A percentile compares a stretch with the other conserved stretches of the same genome.
phyloP scores from a whole-genome alignment of 2,888 invertebrate species.

The Clusia tigrina region DNA sequence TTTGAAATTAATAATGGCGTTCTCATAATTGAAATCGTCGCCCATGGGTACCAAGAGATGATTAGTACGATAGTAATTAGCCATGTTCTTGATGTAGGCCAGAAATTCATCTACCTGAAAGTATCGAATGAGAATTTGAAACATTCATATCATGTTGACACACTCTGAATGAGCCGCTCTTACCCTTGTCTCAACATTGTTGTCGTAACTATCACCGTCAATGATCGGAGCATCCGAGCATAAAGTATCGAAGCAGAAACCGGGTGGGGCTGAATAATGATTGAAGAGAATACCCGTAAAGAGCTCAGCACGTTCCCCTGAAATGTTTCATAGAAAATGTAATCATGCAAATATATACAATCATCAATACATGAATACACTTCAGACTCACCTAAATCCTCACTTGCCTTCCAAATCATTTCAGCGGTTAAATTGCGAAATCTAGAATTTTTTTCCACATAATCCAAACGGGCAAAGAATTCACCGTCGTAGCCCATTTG shows the following conservation, averaged over 20 bases:
- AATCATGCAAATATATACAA: neutral
- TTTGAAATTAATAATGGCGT: slow-evolving; percentile 77
- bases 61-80: slow-evolving; percentile 70
- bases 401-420: slow-evolving; percentile 83
- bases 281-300: slow-evolving; percentile 88
- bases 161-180: slow-evolving; percentile 61
- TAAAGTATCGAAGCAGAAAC: slow-evolving; percentile 91
- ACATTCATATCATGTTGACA: neutral
- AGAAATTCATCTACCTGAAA: slow-evolving; percentile 70
- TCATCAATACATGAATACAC: neutral
- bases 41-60: slow-evolving; percentile 93
- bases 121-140: neutral
- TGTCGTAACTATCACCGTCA: slow-evolving; percentile 83
- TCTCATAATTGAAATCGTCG: slow-evolving; percentile 87
- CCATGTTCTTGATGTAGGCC: slow-evolving; percentile 67
- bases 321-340: too few species aligned
- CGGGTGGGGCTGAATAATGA: slow-evolving; percentile 83
- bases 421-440: slow-evolving; percentile 73
- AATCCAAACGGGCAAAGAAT: slow-evolving; percentile 87
- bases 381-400: slow-evolving; percentile 70
- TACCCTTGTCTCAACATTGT: slow-evolving; percentile 82
- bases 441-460: slow-evolving; percentile 78
- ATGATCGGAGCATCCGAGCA: slow-evolving; percentile 87
- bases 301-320: slow-evolving; percentile 73
- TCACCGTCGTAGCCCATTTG: slow-evolving; percentile 90